A percentile compares a stretch with the other conserved stretches of the same genome.
Conservation (phyloP, 2,797 vertebrate genomes). For the Pyrocephalus nanus region DNA sequence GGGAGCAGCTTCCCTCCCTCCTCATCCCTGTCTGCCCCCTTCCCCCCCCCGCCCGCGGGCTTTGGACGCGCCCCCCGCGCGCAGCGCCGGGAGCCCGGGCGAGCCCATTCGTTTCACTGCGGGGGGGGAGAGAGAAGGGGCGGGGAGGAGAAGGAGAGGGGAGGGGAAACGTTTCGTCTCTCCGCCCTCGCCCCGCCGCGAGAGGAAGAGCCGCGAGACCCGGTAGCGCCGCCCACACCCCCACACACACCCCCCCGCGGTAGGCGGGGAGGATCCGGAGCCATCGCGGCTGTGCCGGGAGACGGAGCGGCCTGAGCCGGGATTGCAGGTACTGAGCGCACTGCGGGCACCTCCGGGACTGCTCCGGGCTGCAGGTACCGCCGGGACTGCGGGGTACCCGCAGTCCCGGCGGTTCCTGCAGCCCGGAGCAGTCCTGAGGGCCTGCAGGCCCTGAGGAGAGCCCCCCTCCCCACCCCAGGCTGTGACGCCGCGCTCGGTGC, state of each 20-base stretch:
- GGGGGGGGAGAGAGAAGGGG: no score
- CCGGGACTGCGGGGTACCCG: no score
- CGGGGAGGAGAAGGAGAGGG: no score
- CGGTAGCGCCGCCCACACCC: neutral
- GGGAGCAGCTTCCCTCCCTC: rapidly evolving
- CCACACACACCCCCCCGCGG: neutral
- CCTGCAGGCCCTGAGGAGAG: neutral
- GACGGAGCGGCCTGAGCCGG: no score
- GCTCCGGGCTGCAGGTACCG: no score
- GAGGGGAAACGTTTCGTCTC: neutral
- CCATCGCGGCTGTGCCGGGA: neutral
- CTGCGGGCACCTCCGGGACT: no score
- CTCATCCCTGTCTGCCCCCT: rapidly evolving
- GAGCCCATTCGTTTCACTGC: rapidly evolving
- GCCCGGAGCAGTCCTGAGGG: no score
- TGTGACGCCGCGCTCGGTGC: neutral
- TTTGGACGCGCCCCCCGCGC: neutral
- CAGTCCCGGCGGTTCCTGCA: no score
- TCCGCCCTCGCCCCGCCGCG: neutral
- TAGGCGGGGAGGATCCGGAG: neutral
- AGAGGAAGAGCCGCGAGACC: neutral
- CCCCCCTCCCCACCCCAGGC: neutral
- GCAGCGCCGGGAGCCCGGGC: rapidly evolving
- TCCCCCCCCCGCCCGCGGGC: rapidly evolving
- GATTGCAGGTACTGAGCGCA: no score